Evolutionary conservation across 64 coral and sea anemone species (phyloP).

Genomic region (Acropora yongei): DNA sequence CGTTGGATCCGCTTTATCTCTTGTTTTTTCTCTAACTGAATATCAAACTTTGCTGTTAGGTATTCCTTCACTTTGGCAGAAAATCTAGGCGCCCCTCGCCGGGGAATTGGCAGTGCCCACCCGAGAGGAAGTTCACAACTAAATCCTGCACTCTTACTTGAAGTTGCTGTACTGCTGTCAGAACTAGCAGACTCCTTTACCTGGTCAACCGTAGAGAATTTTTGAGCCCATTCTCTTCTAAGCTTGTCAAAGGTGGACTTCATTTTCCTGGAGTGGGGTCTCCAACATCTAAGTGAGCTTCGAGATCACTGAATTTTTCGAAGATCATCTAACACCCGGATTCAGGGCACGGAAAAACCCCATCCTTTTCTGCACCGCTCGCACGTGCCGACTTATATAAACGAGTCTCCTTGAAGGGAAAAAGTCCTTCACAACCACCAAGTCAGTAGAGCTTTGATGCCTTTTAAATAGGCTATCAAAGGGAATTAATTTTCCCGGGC

Average conservation of each 20-base stretch:
- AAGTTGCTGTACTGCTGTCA: neutral
- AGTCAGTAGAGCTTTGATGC: slow-evolving; percentile 19
- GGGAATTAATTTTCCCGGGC: slow-evolving; percentile 31
- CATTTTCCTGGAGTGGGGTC: slow-evolving; percentile 31
- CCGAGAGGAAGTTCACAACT: neutral
- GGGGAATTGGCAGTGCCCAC: slow-evolving; percentile 29
- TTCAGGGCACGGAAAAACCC: slow-evolving; percentile 4
- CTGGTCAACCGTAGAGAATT: slow-evolving; percentile 47
- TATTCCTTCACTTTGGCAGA: slow-evolving; percentile 12
- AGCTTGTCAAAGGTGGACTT: slow-evolving; percentile 49
- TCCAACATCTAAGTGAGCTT: slow-evolving; percentile 35
- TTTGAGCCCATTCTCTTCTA: slow-evolving; percentile 54
- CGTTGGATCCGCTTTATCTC: slow-evolving; percentile 25
- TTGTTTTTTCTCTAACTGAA: slow-evolving; percentile 65
- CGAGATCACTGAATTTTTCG: slow-evolving; percentile 44
- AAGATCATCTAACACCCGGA: slow-evolving; percentile 37
- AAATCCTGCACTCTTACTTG: neutral
- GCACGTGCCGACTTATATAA: neutral
- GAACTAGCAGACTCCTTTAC: neutral
- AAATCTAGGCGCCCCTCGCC: slow-evolving; percentile 1
- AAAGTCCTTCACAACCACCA: slow-evolving; percentile 31
- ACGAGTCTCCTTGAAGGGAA: slow-evolving; percentile 42
- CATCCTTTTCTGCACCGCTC: neutral
- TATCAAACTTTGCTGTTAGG: slow-evolving; percentile 57
- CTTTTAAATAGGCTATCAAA: slow-evolving; percentile 35